Conservation (phyloP, 2,797 vertebrate species). For the Pseudochirops cupreus region DNA sequence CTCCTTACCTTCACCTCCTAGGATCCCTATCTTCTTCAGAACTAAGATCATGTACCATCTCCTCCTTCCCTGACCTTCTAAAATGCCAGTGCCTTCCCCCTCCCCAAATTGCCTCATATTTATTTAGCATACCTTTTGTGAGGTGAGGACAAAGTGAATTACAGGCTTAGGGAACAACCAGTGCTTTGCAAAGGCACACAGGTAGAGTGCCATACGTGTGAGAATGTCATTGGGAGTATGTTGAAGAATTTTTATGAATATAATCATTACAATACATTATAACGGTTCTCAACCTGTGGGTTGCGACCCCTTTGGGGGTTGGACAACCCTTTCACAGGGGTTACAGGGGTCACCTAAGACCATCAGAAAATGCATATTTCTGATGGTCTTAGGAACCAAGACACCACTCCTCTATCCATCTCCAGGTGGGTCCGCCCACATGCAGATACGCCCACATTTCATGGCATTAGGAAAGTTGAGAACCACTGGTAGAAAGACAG, state of each 20-base stretch:
- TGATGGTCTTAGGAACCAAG: too few relatives aligned
- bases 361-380: too few relatives aligned
- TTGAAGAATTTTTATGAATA: neutral
- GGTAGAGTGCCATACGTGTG: neutral
- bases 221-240: neutral
- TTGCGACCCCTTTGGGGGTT: too few relatives aligned
- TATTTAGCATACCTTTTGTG: neutral
- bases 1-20: neutral
- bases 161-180: neutral
- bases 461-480: too few relatives aligned
- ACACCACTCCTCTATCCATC: too few relatives aligned
- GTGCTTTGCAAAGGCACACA: neutral
- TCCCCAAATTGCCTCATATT: neutral
- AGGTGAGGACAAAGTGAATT: neutral
- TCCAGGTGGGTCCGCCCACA: too few relatives aligned
- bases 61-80: neutral
- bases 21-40: neutral
- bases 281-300: too few relatives aligned
- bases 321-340: too few relatives aligned
- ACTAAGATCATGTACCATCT: neutral
- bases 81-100: neutral
- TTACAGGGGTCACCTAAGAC: too few relatives aligned
- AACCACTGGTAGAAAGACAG: neutral
- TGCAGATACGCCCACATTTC: too few relatives aligned
- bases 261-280: neutral